Evolutionary conservation across 2,797 vertebrate genomes (phyloP), one percentile per base, ranked within the genome.

Genomic region (Squalus acanthias): DNA sequence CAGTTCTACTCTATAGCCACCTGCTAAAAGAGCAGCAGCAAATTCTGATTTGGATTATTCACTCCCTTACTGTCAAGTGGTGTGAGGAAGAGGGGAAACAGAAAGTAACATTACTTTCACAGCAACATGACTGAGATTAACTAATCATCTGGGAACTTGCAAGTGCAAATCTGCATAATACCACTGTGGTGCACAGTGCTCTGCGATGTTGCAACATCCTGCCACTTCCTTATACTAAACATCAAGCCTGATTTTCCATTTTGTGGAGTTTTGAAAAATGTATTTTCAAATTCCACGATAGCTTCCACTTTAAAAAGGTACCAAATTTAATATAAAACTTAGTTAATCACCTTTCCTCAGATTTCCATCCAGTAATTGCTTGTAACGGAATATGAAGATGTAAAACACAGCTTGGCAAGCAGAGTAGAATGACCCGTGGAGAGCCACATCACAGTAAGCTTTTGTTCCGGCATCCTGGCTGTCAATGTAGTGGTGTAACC

Each of bases 401-500:
- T 99, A 99, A 97, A 99, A 99, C 79, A 98, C 98, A 0, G 99
- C 98, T 98, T 99, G 99, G 97, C 99, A 99, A 0, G 98, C 97
- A 0, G 98, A 98, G 96, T 99, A 99, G 98, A 99, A 99, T 0
- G 99, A 98, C 1, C 99, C 99, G 0, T 99, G 99, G 65, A 99
- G 98, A 96, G 97, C 98, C 96, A 99, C 97, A 26, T 99, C 99
- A 96, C 99, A 99, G 97, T 98, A 99, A 6, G 98, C 98, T 96
- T 98, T 98, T 74, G 98, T 96, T 26, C 98, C 98, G 0, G 96
- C 97, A 97, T 99, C 99, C 97, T 99, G 99, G 96, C 97, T 98
- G 97, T 99, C 98, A 10, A 99, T 98, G 98, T 99, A 99, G 63
- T 97, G 95, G 95, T 99, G 99, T 97, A 99, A 97, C 99, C 99